phyloP scores from a whole-genome alignment of 2,113 vertebrate genomes.

The Nanorana parkeri region DNA sequence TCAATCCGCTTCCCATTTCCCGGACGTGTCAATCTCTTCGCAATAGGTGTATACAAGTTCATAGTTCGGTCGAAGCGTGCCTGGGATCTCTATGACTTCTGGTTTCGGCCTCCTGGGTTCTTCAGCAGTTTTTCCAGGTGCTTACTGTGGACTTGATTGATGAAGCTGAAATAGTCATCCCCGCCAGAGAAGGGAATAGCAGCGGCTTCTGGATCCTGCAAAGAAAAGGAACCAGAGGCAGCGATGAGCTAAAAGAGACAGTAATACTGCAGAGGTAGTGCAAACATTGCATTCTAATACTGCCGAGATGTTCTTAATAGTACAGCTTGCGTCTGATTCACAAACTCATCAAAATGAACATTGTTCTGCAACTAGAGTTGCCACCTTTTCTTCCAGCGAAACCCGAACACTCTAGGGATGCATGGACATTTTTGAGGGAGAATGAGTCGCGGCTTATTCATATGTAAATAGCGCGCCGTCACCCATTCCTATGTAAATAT shows the following conservation, averaged over 20 bases:
- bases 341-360: neutral
- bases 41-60: neutral
- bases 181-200: conserved; percentile 54
- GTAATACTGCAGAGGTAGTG: no score
- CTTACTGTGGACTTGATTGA: conserved; percentile 67
- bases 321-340: neutral
- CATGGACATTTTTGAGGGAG: no score
- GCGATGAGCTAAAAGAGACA: neutral
- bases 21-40: no score
- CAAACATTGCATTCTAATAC: neutral
- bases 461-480: no score
- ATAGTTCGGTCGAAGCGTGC: neutral
- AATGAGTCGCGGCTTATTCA: no score
- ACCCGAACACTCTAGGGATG: no score
- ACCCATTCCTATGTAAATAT: no score
- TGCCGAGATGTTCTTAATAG: neutral
- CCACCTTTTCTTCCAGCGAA: no score
- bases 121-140: conserved; percentile 63
- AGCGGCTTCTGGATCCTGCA: conserved; percentile 4
- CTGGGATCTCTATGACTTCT: conserved; percentile 19
- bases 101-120: conserved; percentile 22
- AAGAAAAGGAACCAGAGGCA: conserved; percentile 8
- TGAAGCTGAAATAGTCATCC: conserved; percentile 69
- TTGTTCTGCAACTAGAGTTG: no score
- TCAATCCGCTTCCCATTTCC: no score